These are phyloP conservation scores for Nesoenas mayeri DNA, from an alignment of 2,113 vertebrate genomes.

Conservation along the genomic window DNA sequence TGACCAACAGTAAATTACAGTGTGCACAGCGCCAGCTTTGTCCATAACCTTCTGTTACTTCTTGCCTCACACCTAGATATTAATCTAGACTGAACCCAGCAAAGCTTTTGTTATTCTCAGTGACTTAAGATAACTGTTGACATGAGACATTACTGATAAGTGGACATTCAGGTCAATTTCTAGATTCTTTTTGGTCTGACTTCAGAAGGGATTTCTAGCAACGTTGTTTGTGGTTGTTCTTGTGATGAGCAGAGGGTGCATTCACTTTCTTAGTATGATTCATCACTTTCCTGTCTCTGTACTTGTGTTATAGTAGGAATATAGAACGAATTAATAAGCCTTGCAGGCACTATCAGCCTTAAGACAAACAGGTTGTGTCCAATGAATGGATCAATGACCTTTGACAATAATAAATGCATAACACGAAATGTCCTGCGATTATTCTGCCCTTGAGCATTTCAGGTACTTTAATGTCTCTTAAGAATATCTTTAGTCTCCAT, in stretches of 20 bases:
- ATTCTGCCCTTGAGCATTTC: neutral
- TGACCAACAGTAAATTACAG: neutral
- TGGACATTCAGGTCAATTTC: neutral
- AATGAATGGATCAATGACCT: neutral
- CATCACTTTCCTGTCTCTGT: neutral
- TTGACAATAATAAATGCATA: neutral
- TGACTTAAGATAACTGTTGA: neutral
- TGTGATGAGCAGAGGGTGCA: neutral
- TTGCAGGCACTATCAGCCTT: neutral
- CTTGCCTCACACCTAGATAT: neutral
- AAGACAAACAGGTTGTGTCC: neutral
- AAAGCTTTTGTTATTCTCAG: neutral
- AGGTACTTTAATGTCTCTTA: neutral
- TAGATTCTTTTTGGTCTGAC: neutral
- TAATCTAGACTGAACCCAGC: neutral
- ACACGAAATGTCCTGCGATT: neutral
- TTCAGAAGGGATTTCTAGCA: neutral
- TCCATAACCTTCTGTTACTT: neutral
- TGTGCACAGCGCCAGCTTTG: neutral
- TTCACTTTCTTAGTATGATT: neutral
- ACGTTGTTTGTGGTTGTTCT: neutral
- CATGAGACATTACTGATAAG: neutral
- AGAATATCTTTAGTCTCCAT: neutral
- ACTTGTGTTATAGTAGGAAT: neutral
- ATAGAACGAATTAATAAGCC: neutral